Base-by-base conservation (phyloP, 37 sponge, comb jelly and placozoan species). In the Beroe ovata region DNA sequence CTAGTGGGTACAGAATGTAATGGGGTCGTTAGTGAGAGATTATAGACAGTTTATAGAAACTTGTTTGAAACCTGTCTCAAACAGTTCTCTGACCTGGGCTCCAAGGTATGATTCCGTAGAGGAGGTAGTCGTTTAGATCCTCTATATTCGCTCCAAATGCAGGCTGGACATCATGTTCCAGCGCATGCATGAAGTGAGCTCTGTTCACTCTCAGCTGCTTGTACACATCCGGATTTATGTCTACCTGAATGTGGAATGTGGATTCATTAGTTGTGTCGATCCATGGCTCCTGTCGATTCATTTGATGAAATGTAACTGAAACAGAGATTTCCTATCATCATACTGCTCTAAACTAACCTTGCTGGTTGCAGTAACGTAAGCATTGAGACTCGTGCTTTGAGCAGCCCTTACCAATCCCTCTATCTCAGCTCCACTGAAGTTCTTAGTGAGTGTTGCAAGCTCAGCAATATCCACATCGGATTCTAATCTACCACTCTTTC, bases 401-500 rank as follows among this genome's bases (percentile, higher is more conserved):
- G 99, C 99, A 61, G 93, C 91, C 0, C 96, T 69, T 0, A 99
- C 96, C 0, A 99, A 90, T 0, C 99, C 96, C 64, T 99, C 99
- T 8, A 99, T 63, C 89, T 99, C 99, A 28, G 99, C 99, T 32
- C 99, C 99, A 89, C 93, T 94, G 92, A 99, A 99, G 93, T 99
- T 99, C 60, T 93, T 92, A 20, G 95, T 96, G 19, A 41, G 60
- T 21, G 69, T 26, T 11, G 96, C 95, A 34, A 96, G 88, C 28
- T 92, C 89, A 26, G 30, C 59, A 29, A 99, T 36, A 88, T 94
- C 91, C 4, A 99, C 94, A 39, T 92, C 94, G 6, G 11, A n/a
- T 6, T 36, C 92, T 0, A 99, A 90, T 34, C 88, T 90, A 11
- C 91, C 77, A 72, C 88, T 63, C 59, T 94, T 88, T 29, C 71